Conservation (phyloP, 53 echinoderm and acorn worm genomes). For the Crossaster papposus region DNA sequence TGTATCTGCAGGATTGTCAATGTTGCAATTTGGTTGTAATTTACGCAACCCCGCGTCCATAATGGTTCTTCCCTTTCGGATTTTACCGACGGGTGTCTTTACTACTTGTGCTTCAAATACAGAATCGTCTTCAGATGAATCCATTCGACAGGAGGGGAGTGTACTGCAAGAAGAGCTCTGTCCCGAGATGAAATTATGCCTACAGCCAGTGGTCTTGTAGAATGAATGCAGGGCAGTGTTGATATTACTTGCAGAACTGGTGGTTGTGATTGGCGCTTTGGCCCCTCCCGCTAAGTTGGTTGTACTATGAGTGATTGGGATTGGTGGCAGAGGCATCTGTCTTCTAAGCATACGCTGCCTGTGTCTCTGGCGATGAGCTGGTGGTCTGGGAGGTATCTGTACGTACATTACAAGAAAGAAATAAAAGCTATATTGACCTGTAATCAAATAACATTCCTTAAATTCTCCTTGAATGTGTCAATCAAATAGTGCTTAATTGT, state of each 20-base stretch:
- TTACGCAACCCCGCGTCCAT: background rate
- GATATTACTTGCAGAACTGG: constrained; percentile 25
- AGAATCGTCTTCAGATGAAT: constrained; percentile 53
- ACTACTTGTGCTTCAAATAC: constrained; percentile 35
- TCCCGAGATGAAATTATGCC: constrained; percentile 23
- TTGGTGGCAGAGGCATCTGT: constrained; percentile 46
- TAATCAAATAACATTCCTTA: background rate
- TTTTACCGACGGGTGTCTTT: background rate
- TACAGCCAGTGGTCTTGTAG: constrained; percentile 25
- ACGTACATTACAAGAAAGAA: background rate
- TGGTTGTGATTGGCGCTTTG: background rate
- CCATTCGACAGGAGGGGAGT: constrained; percentile 42
- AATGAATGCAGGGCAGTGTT: constrained; percentile 15
- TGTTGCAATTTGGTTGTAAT: background rate
- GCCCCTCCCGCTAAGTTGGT: background rate
- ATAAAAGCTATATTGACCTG: background rate
- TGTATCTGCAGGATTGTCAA: background rate
- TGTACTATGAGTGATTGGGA: constrained; percentile 19
- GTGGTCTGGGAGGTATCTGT: constrained; percentile 42
- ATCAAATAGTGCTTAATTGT: too few species aligned
- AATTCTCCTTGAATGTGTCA: too few species aligned
- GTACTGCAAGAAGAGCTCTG: constrained; percentile 30
- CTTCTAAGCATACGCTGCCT: constrained; percentile 43
- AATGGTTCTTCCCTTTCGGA: background rate
- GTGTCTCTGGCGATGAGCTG: constrained; percentile 28